Conservation (phyloP, 2,113 vertebrate species). For the Lichenostomus cassidix region DNA sequence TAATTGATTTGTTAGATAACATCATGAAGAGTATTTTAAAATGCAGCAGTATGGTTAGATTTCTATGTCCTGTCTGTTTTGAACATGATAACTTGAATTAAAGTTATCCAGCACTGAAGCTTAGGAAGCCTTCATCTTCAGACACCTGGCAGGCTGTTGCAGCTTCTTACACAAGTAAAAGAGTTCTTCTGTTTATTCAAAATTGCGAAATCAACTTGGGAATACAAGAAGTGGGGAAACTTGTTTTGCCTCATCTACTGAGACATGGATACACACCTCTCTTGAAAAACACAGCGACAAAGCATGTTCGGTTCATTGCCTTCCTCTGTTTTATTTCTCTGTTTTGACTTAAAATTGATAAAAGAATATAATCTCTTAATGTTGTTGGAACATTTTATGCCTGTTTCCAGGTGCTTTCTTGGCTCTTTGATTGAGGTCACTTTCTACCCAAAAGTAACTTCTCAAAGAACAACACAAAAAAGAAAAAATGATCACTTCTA, state of each 20-base stretch:
- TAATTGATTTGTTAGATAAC: background rate
- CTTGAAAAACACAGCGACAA: background rate
- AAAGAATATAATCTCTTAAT: background rate
- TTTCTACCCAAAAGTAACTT: background rate
- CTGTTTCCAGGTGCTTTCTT: background rate
- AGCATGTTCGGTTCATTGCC: background rate
- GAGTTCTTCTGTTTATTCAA: background rate
- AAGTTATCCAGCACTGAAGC: background rate
- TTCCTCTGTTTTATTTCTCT: background rate
- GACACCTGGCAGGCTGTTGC: background rate
- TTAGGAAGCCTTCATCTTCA: background rate
- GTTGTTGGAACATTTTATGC: background rate
- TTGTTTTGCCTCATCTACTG: slow-evolving; percentile 6
- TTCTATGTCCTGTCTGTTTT: background rate
- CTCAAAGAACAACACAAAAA: background rate
- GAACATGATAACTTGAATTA: background rate
- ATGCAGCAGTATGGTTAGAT: background rate
- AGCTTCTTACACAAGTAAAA: background rate
- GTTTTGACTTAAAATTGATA: background rate
- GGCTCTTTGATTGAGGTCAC: background rate
- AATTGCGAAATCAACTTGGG: background rate
- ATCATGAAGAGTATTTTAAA: background rate
- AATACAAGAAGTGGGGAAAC: slow-evolving; percentile 12
- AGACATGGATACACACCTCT: background rate
- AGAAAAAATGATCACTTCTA: background rate